phyloP scores from a whole-genome alignment of 2,888 invertebrate species.

The Ectobius pallidus region DNA sequence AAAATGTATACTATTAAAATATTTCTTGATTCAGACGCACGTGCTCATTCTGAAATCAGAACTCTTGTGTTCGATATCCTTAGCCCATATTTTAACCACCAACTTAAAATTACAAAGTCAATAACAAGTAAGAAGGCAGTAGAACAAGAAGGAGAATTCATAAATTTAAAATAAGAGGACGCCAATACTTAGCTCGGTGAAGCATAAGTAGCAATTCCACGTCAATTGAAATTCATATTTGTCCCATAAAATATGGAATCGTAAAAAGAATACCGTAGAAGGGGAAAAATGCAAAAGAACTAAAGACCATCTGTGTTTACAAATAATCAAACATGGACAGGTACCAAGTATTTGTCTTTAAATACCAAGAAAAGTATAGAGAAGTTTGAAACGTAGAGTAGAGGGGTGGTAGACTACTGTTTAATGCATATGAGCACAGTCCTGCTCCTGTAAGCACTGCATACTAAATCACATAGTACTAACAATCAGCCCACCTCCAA shows the following conservation, averaged over 20 bases:
- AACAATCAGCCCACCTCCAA: no score
- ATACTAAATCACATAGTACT: conserved; percentile 19
- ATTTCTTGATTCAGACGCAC: no score
- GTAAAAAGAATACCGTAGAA: no score
- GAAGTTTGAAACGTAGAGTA: neutral
- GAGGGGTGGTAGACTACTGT: neutral
- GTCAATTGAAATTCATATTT: conserved; percentile 3
- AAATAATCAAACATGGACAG: conserved; percentile 15
- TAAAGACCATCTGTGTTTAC: conserved; percentile 15
- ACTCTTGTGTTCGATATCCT: no score
- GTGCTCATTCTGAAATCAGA: no score
- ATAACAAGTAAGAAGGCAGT: neutral
- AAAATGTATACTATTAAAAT: no score
- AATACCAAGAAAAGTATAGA: neutral
- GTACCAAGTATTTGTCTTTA: neutral
- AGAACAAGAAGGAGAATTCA: neutral
- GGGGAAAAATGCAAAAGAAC: neutral
- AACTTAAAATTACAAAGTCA: neutral
- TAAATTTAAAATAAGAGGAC: neutral
- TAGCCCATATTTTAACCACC: no score
- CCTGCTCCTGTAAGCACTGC: neutral
- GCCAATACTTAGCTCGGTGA: neutral
- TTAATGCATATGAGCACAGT: neutral
- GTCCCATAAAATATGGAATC: neutral
- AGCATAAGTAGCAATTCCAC: neutral